Evolutionary conservation across 2,888 invertebrate genomes (phyloP), one percentile per base, ranked within the genome.

Genomic region (Perizoma flavofasciatum): DNA sequence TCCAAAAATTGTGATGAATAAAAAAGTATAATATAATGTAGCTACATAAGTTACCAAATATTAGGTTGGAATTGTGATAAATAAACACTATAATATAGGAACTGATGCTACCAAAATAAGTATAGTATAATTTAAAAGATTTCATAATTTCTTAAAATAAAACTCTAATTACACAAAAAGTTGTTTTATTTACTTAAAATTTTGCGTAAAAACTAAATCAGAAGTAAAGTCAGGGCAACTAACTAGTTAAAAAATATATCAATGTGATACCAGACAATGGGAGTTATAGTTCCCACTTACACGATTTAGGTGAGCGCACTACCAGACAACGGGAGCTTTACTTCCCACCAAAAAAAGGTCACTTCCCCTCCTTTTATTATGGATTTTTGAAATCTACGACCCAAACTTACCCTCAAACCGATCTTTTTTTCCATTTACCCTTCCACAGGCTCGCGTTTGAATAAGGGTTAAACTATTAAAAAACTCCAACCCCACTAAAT

Each of bases 341-440:
- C 34, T 41, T 51, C 51, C 51, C 51, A 44, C 51, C 51, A 44
- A 51, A 51, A 51, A 34, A 43, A 51, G 43, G 35, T 51, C 35
- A 51, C 44, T 44, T 43, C 35, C 51, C 51, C 50, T 34, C 43
- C 50, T 7, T 51, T 35, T 52, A 35, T 52, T 8, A 52, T 45
- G 45, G 52, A 52, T 45, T 52, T 43, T 52, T 45, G 43, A 55
- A 55, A 55, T 48, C 47, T 55, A 37, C n/a, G 55, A 35, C 55
- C 55, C 41, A 48, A 55, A 55, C 34, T 55, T 55, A 48, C 55
- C 41, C 41, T 55, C 10, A 41, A 55, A 55, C 48, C 51, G 51
- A 52, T 52, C 51, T 52, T 52, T 37, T 44, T 52, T 52, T 52
- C 10, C 51, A 52, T 52, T 52, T 44, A 52, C 51, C 51, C 45